Base-by-base conservation (phyloP, 2,797 vertebrate genomes). In the Jordanella pulchra region DNA sequence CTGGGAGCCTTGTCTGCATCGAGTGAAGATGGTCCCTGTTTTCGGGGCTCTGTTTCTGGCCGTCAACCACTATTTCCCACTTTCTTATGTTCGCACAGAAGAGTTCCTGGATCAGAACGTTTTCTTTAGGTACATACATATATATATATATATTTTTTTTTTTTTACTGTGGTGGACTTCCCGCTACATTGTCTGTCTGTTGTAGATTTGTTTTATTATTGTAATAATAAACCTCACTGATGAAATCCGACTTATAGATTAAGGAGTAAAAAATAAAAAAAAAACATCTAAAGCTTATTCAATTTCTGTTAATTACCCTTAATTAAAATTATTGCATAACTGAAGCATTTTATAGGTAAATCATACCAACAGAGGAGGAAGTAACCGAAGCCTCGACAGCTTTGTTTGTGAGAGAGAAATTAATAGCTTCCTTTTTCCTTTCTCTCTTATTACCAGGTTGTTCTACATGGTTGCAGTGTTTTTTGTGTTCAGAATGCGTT, bases 401-500 rank as follows among this genome's bases (percentile, higher is more conserved):
- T 45, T 53, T 66, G 27, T 73, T 71, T 75, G 0, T 60, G 28
- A 25, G 4, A 25, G 4, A 7, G 0, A 30, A 21, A 35, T 75
- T 13, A 76, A 56, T 71, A 30, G 76, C n/a, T 6, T 25, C 1
- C 1, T 58, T 42, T 58, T n/a, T 17, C 68, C 45, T 55, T n/a
- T 28, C 35, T 65, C 7, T 69, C 28, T 73, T 7, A 0, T 48
- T 39, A 27, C 76, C 83, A 96, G 96, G 87, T 86, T 96, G 55
- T 95, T 96, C 93, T 98, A 97, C 93, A 97, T 97, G 96, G 79
- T 94, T 0, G 95, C 91, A 0, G 86, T 96, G 67, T 97, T 97
- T 92, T 97, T 97, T 68, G 94, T 96, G 80, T 98, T 98, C 73
- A 90, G 97, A 82, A 97, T 98, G 96, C 95, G 97, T 76, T 98